Base-by-base conservation (phyloP, 2,113 vertebrate genomes). In the Gnathonemus longibarbis region DNA sequence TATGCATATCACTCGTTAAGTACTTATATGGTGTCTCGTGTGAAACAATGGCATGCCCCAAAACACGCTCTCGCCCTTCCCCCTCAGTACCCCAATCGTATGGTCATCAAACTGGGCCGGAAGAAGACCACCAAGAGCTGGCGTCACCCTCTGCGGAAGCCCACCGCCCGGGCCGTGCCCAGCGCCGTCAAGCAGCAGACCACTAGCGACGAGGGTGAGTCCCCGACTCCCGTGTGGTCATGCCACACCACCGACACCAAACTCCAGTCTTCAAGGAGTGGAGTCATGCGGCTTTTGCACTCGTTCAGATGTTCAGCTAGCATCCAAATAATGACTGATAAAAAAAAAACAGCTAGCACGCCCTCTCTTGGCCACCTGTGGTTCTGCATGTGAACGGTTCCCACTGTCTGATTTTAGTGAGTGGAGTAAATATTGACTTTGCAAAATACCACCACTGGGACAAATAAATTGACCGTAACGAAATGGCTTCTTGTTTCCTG, bases 171-270 rank as follows among this genome's bases (percentile, higher is more conserved):
- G 92, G 98, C 98, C 46, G 97, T 97, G 74, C 96, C 98, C 94
- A 98, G 96, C 27, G 93, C 98, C 13, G 97, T 99, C 91, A 99
- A 99, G 92, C 97, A 98, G 66, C 97, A 98, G 91, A 92, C 94
- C 77, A 86, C 91, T 89, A 98, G 96, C 90, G 97, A 99, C 88
- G 98, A 98, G 93, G 98, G 98, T 99, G 91, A 93, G 95, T 84
- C 0, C 84, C 62, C 3, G 7, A 3, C 86, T 62, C 11, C 39
- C 9, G 3, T 1, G 4, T 58, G 0, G 7, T 45, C 13, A 42
- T 46, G 80, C 2, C 7, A 2, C 35, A 66, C 31, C 15, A 39
- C 4, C 27, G 13, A 35, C 35, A 19, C 70, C 70, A 39, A 6
- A 77, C 31, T 27, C n/a, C 15, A 39, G 27, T 77, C 35, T 3